Evolutionary conservation across 2,113 vertebrate genomes (phyloP).

Genomic region (Galemys pyrenaicus): DNA sequence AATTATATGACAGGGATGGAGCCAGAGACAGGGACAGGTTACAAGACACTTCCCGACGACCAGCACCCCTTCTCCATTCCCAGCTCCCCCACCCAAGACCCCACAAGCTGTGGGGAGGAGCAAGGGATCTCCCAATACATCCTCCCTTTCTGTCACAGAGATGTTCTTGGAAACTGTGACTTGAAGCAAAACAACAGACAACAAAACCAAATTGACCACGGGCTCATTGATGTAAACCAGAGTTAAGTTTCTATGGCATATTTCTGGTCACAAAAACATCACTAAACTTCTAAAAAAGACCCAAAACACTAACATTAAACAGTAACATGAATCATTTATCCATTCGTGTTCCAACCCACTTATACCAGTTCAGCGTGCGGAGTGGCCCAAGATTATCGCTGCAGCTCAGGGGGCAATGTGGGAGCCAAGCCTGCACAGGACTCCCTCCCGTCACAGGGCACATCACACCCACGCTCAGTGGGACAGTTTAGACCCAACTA

Average conservation of each 20-base stretch:
- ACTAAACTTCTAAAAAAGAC: not conserved
- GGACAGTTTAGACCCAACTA: not conserved
- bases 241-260: not conserved
- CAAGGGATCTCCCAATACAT: no score
- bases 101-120: not conserved
- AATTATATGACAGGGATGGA: not conserved
- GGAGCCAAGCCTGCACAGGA: not conserved
- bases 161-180: not conserved
- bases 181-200: not conserved
- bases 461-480: not conserved
- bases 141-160: no score
- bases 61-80: not conserved
- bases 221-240: not conserved
- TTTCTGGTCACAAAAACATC: not conserved
- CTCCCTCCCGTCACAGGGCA: not conserved
- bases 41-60: not conserved
- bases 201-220: not conserved
- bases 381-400: not conserved
- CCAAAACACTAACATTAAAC: not conserved
- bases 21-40: not conserved
- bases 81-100: not conserved
- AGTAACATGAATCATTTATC: not conserved
- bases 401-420: not conserved
- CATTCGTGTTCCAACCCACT: not conserved
- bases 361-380: not conserved